Conservation (phyloP, 1,140 invertebrate genomes). For the Callitettix versicolor region DNA sequence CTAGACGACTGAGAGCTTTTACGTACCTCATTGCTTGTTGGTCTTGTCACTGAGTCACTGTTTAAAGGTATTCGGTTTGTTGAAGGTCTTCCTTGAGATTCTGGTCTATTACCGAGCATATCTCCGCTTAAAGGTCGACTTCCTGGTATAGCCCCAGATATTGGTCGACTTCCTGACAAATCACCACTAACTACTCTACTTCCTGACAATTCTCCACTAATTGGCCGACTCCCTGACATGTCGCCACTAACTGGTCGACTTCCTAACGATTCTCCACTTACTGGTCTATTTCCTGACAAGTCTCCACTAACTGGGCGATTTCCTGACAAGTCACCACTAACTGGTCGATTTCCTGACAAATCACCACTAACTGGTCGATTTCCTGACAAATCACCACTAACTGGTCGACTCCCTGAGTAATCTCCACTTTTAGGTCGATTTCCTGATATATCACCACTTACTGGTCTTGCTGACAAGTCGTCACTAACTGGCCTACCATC, state of each 20-base stretch:
- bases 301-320: background rate
- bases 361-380: no score
- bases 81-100: background rate
- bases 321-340: background rate
- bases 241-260: no score
- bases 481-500: background rate
- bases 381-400: no score
- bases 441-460: background rate
- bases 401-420: background rate
- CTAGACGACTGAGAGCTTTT: background rate
- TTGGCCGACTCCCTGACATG: background rate
- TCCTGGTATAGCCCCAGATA: no score
- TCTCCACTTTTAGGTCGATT: background rate
- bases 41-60: slow-evolving; percentile 3
- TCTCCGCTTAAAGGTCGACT: no score
- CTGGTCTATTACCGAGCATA: background rate
- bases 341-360: no score
- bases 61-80: background rate
- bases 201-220: background rate
- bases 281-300: no score
- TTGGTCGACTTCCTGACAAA: background rate
- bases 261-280: no score
- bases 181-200: background rate
- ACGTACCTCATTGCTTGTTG: background rate
- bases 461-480: background rate